Conservation (phyloP, 2,797 vertebrate species). For the Pseudochaenichthys georgianus region DNA sequence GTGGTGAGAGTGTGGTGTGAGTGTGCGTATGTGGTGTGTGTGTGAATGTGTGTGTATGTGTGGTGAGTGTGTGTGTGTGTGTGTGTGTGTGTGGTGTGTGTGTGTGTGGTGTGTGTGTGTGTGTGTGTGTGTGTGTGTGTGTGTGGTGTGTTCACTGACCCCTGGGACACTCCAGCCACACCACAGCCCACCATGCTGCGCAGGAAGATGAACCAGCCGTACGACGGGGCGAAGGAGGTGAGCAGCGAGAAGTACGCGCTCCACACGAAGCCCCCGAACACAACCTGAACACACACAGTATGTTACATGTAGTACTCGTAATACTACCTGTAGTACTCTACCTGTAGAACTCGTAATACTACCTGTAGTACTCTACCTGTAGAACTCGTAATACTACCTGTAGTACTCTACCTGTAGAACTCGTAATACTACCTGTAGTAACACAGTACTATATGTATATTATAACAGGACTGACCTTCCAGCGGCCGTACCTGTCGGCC, state of each 20-base stretch:
- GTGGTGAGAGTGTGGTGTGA: not conserved
- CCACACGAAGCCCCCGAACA: slow-evolving; percentile 92
- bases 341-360: no score
- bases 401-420: no score
- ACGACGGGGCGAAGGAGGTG: slow-evolving; percentile 93
- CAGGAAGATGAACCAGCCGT: slow-evolving; percentile 95
- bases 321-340: no score
- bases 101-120: no score
- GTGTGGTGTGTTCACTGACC: slow-evolving; percentile 80
- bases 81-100: not conserved
- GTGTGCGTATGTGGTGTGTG: not conserved
- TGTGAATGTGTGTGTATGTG: not conserved
- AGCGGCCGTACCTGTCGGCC: slow-evolving; percentile 92
- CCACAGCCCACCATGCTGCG: slow-evolving; percentile 94
- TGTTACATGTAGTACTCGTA: no score
- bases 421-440: no score
- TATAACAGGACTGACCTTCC: slow-evolving; percentile 87
- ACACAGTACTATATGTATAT: no score
- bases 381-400: no score
- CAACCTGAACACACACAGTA: slow-evolving; percentile 80
- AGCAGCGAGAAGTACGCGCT: slow-evolving; percentile 94
- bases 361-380: no score
- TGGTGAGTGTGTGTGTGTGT: not conserved
- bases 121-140: not conserved
- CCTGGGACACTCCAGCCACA: slow-evolving; percentile 91